Evolutionary conservation across 2,113 vertebrate species (phyloP).

Genomic region (Megaleporinus macrocephalus): DNA sequence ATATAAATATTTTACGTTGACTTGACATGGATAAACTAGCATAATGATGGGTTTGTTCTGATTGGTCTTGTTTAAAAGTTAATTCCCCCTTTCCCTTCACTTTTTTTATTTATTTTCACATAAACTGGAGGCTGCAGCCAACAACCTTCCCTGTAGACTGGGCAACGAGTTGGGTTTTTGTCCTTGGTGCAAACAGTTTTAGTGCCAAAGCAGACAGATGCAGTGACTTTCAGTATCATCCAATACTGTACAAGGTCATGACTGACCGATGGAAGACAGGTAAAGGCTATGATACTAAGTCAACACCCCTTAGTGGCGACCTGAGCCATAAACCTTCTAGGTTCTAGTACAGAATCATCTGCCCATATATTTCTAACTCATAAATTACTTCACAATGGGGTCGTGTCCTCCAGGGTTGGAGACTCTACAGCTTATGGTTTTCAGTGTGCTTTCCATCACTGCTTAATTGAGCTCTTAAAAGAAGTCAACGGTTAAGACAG

Average conservation of each 20-base stretch:
- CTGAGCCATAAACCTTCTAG: conserved; percentile 5
- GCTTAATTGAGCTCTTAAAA: background rate
- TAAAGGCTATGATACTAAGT: background rate
- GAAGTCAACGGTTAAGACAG: background rate
- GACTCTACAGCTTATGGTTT: background rate
- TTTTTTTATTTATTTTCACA: background rate
- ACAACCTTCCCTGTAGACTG: background rate
- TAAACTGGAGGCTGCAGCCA: background rate
- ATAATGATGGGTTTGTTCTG: background rate
- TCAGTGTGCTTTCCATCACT: background rate
- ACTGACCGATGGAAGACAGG: background rate
- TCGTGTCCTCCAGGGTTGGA: background rate
- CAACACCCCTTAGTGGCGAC: background rate
- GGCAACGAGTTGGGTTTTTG: background rate
- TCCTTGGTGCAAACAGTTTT: background rate
- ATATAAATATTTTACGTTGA: background rate
- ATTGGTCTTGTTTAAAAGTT: background rate
- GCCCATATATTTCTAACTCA: background rate
- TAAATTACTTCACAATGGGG: background rate
- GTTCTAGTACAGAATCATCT: background rate
- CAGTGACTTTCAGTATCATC: background rate
- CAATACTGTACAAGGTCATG: background rate
- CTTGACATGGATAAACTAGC: background rate
- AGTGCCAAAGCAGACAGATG: background rate
- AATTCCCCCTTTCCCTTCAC: background rate